Evolutionary conservation across 2,797 vertebrate genomes (phyloP).

Genomic region (Choloepus didactylus): DNA sequence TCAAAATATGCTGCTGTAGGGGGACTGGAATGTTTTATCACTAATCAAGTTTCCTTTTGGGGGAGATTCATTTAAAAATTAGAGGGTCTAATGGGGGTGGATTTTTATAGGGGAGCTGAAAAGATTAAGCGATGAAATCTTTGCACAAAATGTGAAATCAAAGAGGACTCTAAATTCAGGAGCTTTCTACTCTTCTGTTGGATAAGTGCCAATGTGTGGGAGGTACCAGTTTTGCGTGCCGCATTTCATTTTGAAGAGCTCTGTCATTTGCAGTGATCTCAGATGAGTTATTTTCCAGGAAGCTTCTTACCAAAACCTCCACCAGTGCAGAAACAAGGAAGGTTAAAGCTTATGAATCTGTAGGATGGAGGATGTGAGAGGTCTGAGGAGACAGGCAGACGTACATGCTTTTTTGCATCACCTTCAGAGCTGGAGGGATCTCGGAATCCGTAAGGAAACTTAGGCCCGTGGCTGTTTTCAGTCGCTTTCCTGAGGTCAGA

Average conservation of each 20-base stretch:
- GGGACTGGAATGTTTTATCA: not conserved
- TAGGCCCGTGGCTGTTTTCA: not conserved
- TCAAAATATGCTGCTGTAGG: not conserved
- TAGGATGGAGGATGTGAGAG: not conserved
- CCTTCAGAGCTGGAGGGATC: too few species aligned
- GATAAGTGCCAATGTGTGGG: not conserved
- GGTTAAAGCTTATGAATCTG: rapidly evolving
- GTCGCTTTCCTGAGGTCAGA: not conserved
- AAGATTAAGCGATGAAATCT: not conserved
- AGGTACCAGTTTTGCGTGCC: not conserved
- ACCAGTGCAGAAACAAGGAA: not conserved
- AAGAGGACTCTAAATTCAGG: not conserved
- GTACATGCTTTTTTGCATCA: rapidly evolving
- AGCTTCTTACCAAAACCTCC: not conserved
- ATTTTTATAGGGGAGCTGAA: not conserved
- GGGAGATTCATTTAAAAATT: not conserved
- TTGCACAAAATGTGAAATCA: not conserved
- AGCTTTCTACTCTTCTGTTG: not conserved
- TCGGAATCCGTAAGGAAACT: not conserved
- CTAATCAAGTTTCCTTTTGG: not conserved
- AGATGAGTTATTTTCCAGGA: too few species aligned
- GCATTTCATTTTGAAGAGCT: not conserved
- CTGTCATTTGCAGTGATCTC: not conserved
- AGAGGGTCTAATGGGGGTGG: not conserved
- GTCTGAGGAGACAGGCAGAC: not conserved